Conservation (phyloP, 2,113 vertebrate species). For the Prionailurus viverrinus region DNA sequence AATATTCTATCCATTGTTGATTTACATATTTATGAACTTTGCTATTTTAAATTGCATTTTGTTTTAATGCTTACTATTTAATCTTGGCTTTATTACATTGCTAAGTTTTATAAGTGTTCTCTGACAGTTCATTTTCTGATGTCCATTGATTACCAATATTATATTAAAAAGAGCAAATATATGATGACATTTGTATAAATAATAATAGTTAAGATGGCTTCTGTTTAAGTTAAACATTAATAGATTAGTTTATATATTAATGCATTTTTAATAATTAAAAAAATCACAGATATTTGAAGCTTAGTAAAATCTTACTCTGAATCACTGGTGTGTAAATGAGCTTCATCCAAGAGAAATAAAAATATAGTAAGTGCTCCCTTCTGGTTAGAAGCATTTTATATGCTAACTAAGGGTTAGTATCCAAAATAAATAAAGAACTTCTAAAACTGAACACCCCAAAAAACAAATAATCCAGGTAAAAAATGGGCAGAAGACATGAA, state of each 20-base stretch:
- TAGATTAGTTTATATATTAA: background rate
- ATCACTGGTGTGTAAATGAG: background rate
- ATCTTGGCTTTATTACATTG: background rate
- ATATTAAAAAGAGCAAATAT: background rate
- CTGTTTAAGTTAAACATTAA: background rate
- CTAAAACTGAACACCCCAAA: background rate
- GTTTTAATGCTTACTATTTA: background rate
- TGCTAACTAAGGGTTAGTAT: background rate
- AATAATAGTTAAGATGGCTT: background rate
- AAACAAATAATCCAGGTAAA: background rate
- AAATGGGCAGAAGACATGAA: background rate
- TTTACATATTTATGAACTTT: background rate
- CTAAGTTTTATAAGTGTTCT: background rate
- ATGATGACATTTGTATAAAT: background rate
- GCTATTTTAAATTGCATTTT: background rate
- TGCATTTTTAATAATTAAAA: background rate
- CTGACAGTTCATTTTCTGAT: background rate
- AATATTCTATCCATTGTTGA: background rate
- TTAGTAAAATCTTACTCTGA: background rate
- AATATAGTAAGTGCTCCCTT: background rate
- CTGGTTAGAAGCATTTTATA: background rate
- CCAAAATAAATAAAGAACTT: background rate
- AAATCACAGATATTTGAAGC: background rate
- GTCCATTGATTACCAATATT: background rate
- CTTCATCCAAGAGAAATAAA: background rate